Base-by-base conservation (phyloP, 1,140 invertebrate genomes). In the Drosophila rufa region DNA sequence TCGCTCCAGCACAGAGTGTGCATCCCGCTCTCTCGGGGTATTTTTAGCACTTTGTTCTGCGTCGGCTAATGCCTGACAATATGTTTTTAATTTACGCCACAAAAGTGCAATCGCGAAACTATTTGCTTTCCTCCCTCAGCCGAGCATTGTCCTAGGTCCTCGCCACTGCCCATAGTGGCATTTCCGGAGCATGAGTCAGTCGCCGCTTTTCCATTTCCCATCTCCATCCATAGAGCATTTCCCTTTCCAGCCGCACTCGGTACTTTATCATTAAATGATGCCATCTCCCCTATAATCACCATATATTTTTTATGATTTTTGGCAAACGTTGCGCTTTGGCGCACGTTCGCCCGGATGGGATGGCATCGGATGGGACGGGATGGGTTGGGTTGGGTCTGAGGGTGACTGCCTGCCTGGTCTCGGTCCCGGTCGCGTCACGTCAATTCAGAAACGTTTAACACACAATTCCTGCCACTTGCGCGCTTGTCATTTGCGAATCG, bases 361-460 rank as follows among this genome's bases (percentile, higher is more conserved):
- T 46, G 40, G 64, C 22, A 25, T 42, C 17, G 17, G 17, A 11
- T 9, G 30, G 46, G 19, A 25, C 22, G 22, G 22, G 22, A 25
- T 25, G 17, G 45, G 30, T 7, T 40, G 38, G 17, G 36, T 11
- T 27, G 56, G 19, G 25, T 14, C 12, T 22, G 42, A 25, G 57
- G 15, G 6, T 19, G 30, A n/a, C 22, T 15, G 36, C 9, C 33
- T 71, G 59, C 56, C 33, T 69, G 40, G 15, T 45, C 38, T 38
- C 48, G 50, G 71, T 48, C 25, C 45, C 75, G 48, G 57, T 64
- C 61, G 67, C 75, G 73, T 87, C 69, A 59, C 79, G 76, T 89
- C 84, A 89, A 84, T 89, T 90, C 81, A 74, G 75, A 84, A 89
- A 79, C 85, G 85, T 90, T 89, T 89, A 90, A 81, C 81, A 89